A percentile compares a stretch with the other conserved stretches of the same genome.
Evolutionary conservation across 2,888 invertebrate genomes (phyloP).

Genomic region (Hyposoter dolosus): DNA sequence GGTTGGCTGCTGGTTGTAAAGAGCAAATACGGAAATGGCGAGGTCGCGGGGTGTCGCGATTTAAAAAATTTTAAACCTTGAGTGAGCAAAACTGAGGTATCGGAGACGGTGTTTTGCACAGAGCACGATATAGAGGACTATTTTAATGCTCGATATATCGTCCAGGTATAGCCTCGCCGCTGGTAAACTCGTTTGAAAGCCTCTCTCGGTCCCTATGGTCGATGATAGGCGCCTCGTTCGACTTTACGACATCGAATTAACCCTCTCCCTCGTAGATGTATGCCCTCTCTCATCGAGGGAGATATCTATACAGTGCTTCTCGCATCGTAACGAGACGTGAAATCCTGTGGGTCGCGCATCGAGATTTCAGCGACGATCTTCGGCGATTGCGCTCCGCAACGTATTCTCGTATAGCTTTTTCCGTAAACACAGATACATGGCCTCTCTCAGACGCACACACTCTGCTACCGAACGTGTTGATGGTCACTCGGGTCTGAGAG

Average conservation of each 20-base stretch:
- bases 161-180: conserved; percentile 11
- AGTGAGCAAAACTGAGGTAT: background rate
- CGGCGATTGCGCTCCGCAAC: conserved; percentile 4
- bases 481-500: background rate
- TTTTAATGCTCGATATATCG: conserved; percentile 53
- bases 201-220: conserved; percentile 58
- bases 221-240: conserved; percentile 70
- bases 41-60: conserved; percentile 7
- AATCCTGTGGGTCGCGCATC: conserved; percentile 18
- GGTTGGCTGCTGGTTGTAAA: conserved; percentile 28
- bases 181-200: conserved; percentile 63
- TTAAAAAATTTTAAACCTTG: background rate
- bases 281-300: background rate
- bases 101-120: conserved; percentile 1
- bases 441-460: background rate
- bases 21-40: conserved; percentile 58
- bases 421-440: conserved; percentile 2
- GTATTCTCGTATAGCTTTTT: conserved; percentile 24
- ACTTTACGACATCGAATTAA: conserved; percentile 71
- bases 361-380: conserved; percentile 49
- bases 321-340: background rate
- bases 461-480: background rate
- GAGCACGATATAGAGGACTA: conserved; percentile 4
- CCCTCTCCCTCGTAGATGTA: conserved; percentile 11
- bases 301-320: background rate